Conservation (phyloP, 2,888 invertebrate genomes). For the Thereva nobilitata region DNA sequence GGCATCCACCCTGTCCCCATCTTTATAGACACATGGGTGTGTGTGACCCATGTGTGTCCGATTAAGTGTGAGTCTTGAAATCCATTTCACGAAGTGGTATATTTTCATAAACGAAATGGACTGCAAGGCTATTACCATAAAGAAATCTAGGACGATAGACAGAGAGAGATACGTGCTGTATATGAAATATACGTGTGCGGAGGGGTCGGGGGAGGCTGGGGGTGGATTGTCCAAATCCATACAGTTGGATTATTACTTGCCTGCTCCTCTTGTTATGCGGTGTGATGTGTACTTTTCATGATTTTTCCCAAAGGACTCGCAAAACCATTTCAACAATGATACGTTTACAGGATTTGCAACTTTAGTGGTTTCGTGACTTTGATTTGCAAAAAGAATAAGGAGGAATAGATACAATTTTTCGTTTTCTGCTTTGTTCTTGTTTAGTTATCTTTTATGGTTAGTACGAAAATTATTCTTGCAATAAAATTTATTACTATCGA, state of each 20-base stretch:
- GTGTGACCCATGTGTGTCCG: not conserved
- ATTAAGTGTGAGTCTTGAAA: constrained; percentile 21
- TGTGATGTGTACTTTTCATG: constrained; percentile 30
- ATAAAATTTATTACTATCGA: too few relatives aligned
- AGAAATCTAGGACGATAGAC: constrained; percentile 32
- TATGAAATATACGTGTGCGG: constrained; percentile 23
- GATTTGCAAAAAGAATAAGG: constrained; percentile 13
- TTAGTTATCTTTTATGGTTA: too few relatives aligned
- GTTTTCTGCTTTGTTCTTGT: too few relatives aligned
- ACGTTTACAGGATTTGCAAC: constrained; percentile 33
- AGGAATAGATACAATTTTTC: too few relatives aligned
- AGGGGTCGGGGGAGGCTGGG: not conserved
- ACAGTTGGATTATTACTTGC: constrained; percentile 16
- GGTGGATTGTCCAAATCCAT: constrained; percentile 17
- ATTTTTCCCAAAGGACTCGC: constrained; percentile 36
- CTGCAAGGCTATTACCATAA: constrained; percentile 35
- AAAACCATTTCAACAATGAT: constrained; percentile 33
- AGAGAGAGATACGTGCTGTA: constrained; percentile 19
- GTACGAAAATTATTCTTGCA: too few relatives aligned
- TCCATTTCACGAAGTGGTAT: constrained; percentile 32
- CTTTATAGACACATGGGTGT: too few relatives aligned
- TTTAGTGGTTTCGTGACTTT: constrained; percentile 32
- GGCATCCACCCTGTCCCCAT: not conserved
- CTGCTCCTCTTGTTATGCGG: not conserved
- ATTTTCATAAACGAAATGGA: constrained; percentile 36